These are phyloP conservation scores for Anseranas semipalmata DNA, from an alignment of 2,113 vertebrate species.

Conservation along the genomic window DNA sequence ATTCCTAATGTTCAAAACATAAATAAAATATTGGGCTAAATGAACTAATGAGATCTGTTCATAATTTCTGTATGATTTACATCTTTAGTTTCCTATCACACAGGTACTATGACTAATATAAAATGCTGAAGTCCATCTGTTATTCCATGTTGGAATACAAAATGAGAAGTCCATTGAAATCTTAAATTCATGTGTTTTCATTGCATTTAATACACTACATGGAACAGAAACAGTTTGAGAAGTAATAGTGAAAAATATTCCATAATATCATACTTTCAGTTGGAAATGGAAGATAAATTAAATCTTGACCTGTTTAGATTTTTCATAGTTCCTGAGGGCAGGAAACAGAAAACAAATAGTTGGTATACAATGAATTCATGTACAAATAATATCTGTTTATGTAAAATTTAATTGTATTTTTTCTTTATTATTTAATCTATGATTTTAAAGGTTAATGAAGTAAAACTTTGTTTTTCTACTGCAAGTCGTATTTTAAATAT, in stretches of 20 bases:
- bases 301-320: background rate
- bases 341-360: background rate
- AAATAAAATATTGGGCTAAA: background rate
- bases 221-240: background rate
- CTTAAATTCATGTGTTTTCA: background rate
- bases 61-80: background rate
- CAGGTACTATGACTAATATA: background rate
- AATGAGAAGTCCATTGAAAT: background rate
- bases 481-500: background rate
- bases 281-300: background rate
- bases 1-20: background rate
- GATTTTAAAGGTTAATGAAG: background rate
- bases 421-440: background rate
- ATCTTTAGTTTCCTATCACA: background rate
- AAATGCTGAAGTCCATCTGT: background rate
- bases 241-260: background rate
- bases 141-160: background rate
- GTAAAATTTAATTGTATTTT: background rate
- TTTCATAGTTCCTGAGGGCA: background rate
- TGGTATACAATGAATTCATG: background rate
- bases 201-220: background rate
- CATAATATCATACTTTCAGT: background rate
- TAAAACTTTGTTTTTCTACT: background rate
- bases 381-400: background rate
- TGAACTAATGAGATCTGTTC: background rate